A percentile compares a stretch with the other conserved stretches of the same genome.
phyloP scores from a whole-genome alignment of 1,140 invertebrate genomes.

The Venturia canescens region DNA sequence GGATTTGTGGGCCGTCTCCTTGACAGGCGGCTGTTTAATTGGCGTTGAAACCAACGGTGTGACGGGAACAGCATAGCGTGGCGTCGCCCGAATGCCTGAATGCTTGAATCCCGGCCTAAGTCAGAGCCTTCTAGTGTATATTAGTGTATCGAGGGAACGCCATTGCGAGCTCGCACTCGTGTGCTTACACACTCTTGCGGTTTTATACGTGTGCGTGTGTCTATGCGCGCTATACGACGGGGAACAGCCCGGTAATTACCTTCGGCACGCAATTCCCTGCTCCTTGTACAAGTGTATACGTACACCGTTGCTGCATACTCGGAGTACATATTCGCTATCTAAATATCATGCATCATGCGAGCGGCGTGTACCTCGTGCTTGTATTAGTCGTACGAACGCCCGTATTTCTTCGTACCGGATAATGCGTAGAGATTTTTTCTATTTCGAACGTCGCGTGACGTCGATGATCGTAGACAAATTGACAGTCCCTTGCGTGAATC shows the following conservation, averaged over 20 bases:
- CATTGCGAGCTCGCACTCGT: conserved; percentile 70
- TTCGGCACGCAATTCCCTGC: conserved; percentile 70
- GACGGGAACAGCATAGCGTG: conserved; percentile 73
- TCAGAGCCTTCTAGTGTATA: conserved; percentile 18
- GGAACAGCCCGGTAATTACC: conserved; percentile 74
- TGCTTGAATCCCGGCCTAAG: conserved; percentile 62
- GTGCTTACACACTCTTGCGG: too few species aligned
- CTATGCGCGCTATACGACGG: conserved; percentile 60
- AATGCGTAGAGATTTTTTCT: conserved; percentile 22
- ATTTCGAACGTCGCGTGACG: conserved; percentile 18
- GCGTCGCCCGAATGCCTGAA: conserved; percentile 74
- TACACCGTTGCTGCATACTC: conserved; percentile 23
- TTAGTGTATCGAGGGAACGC: conserved; percentile 63
- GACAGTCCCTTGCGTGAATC: background rate
- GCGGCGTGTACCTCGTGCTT: background rate
- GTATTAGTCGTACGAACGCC: background rate
- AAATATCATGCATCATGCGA: conserved; percentile 25
- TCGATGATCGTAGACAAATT: background rate
- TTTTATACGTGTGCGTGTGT: background rate
- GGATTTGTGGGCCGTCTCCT: conserved; percentile 69
- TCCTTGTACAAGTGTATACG: conserved; percentile 17
- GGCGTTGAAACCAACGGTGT: conserved; percentile 78
- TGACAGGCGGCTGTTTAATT: conserved; percentile 78
- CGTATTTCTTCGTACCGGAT: conserved; percentile 15
- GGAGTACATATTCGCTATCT: conserved; percentile 19